Evolutionary conservation across 2,113 vertebrate genomes (phyloP).

Genomic region (Pomatorhinus ruficollis): DNA sequence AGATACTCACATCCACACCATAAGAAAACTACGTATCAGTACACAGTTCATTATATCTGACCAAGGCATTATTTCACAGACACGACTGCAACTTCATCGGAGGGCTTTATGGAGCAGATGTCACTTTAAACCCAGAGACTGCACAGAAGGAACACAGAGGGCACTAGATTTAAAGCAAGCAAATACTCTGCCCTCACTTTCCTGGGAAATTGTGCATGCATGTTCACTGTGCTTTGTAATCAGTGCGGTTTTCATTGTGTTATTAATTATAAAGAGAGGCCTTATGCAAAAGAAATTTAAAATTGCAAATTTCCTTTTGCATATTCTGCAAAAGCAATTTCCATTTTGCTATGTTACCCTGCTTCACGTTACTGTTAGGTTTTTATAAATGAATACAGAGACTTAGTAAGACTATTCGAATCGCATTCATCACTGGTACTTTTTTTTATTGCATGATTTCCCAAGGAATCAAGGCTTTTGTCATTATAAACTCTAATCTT

Average conservation of each 20-base stretch:
- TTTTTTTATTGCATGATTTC: not conserved
- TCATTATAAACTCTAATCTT: not conserved
- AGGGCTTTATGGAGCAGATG: not conserved
- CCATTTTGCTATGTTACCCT: not conserved
- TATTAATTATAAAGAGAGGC: not conserved
- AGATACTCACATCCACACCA: not conserved
- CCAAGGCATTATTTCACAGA: not conserved
- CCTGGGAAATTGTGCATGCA: not conserved
- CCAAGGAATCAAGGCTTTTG: not conserved
- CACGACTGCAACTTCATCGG: not conserved
- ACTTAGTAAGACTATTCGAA: not conserved
- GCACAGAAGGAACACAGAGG: not conserved
- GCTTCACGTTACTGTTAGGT: not conserved
- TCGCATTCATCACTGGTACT: not conserved
- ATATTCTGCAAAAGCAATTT: not conserved
- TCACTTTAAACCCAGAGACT: slow-evolving; percentile 6
- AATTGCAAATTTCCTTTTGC: not conserved
- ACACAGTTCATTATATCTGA: not conserved
- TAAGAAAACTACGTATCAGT: not conserved
- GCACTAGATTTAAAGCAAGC: slow-evolving; percentile 2
- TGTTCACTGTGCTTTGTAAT: not conserved
- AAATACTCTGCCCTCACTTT: not conserved
- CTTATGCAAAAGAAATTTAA: not conserved
- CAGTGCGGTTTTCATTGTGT: not conserved
- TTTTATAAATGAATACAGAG: not conserved